phyloP scores from a whole-genome alignment of 2,888 invertebrate genomes.

The Colostygia pectinataria region DNA sequence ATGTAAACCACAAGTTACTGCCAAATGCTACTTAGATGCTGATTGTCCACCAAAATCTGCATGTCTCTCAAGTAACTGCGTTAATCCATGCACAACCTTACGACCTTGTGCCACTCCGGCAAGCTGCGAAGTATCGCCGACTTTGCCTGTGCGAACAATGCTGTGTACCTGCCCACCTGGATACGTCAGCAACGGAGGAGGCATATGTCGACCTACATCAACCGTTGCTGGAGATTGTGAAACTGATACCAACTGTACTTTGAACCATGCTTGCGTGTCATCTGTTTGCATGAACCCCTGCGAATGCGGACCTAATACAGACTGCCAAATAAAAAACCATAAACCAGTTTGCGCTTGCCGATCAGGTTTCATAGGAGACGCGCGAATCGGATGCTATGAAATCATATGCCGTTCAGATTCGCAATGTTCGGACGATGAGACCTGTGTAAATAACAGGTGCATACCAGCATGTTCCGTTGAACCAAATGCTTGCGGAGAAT shows the following conservation, averaged over 20 bases:
- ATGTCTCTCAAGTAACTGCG: conserved; percentile 91
- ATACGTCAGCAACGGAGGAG: conserved; percentile 93
- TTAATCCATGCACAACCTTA: conserved; percentile 90
- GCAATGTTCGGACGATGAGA: conserved; percentile 91
- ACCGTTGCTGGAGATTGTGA: conserved; percentile 86
- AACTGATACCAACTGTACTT: conserved; percentile 89
- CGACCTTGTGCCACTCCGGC: conserved; percentile 92
- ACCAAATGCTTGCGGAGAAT: conserved; percentile 87
- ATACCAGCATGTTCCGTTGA: conserved; percentile 90
- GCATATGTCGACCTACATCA: conserved; percentile 89
- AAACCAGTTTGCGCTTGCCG: conserved; percentile 94
- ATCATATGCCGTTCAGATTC: conserved; percentile 88
- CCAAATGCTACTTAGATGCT: conserved; percentile 90
- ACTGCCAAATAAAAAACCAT: conserved; percentile 92
- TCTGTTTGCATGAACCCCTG: conserved; percentile 93
- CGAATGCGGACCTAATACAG: conserved; percentile 92
- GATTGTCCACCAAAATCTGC: conserved; percentile 92
- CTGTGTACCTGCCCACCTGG: conserved; percentile 95
- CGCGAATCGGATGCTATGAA: conserved; percentile 90
- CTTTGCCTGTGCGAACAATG: conserved; percentile 93
- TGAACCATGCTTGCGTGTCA: conserved; percentile 90
- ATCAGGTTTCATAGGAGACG: conserved; percentile 92
- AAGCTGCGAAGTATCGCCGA: conserved; percentile 90
- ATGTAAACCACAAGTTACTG: conserved; percentile 87
- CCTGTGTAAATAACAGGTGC: conserved; percentile 92